Evolutionary conservation across 2,113 vertebrate species (phyloP).

Genomic region (Nettapus auritus): DNA sequence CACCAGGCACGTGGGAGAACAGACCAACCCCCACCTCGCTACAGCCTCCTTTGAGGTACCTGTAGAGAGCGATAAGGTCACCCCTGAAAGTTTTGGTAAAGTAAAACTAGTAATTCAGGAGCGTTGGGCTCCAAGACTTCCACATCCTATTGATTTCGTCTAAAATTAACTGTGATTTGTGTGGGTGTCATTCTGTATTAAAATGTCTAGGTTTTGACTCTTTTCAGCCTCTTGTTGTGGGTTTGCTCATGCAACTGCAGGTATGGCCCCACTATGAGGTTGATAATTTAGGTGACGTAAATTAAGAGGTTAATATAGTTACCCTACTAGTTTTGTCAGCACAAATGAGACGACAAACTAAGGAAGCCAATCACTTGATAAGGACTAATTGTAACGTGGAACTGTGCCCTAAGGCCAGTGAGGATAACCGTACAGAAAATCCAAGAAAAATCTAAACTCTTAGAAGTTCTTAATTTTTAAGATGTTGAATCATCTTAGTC

Average conservation of each 20-base stretch:
- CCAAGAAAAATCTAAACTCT: background rate
- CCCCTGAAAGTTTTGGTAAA: too few species aligned
- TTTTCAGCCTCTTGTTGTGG: background rate
- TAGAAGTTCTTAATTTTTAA: background rate
- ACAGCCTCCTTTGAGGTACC: too few species aligned
- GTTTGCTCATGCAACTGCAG: background rate
- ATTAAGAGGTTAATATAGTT: background rate
- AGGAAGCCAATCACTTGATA: background rate
- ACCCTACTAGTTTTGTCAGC: background rate
- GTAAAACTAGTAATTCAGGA: background rate
- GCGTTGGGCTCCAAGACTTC: too few species aligned
- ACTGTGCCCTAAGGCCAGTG: background rate
- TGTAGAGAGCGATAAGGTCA: too few species aligned
- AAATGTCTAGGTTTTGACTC: background rate
- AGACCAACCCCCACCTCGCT: too few species aligned
- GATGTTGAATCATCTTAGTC: background rate
- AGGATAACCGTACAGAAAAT: background rate
- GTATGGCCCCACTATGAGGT: background rate
- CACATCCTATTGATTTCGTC: background rate
- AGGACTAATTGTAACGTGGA: background rate
- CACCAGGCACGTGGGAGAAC: too few species aligned
- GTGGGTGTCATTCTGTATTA: background rate
- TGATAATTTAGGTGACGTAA: background rate
- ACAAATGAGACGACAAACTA: background rate
- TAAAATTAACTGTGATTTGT: background rate